Base-by-base conservation (phyloP, 2,888 invertebrate genomes). In the Hydropsyche betteni region DNA sequence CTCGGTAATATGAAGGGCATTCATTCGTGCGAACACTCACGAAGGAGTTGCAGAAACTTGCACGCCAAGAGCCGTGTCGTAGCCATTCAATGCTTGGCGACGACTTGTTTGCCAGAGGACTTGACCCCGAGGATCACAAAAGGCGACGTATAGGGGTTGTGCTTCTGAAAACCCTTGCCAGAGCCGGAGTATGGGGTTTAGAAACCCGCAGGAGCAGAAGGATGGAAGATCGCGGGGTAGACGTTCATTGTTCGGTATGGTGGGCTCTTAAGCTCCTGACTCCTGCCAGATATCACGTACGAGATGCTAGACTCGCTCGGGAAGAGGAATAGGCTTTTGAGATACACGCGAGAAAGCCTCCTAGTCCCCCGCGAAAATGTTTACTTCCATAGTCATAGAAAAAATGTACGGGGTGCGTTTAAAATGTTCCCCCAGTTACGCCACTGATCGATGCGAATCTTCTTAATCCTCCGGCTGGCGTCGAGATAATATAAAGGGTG, bases 121-220 rank as follows among this genome's bases (percentile, higher is more conserved):
- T 69, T 70, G 70, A 70, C 70, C 70, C 33, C 2, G 53, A 53
- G 14, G 53, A 70, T 70, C 70, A 70, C 70, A 70, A 70, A 70
- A 70, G 70, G 33, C 70, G 55, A 53, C 55, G 50, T 51, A 44
- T 34, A 69, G 44, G 64, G 12, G 64, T 12, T 55, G 55, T 24
- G 24, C 24, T 24, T 2, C 24, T 24, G 24, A 24, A 24, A 24
- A 24, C 24, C 55, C 55, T 10, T n/a, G 16, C 55, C 55, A 55
- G 10, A 10, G 10, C 6, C n/a, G 55, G 6, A 55, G 12, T 55
- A 55, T 55, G 12, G 55, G 16, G 6, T 4, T 3, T 55, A n/a
- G 58, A 58, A 58, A 58, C 8, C 64, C 34, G 34, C 64, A 34
- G 34, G 34, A 24, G 24, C 12, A 14, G 53, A 16, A 53, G 53